Conservation (phyloP, 2,888 invertebrate genomes). For the Xylocampa areola region DNA sequence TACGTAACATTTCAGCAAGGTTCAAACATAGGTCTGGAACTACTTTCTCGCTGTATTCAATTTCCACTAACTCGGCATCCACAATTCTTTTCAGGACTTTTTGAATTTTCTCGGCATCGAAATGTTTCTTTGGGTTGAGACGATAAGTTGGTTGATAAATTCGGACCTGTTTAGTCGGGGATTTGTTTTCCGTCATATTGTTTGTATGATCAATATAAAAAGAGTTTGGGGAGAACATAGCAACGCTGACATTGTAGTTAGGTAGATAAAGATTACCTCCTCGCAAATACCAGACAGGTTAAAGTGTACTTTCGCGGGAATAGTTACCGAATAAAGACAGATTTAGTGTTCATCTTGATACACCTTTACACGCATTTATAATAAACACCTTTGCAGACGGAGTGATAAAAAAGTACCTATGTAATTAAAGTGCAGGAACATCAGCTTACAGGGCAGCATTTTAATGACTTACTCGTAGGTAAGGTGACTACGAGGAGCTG, state of each 20-base stretch:
- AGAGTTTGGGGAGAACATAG: constrained; percentile 1
- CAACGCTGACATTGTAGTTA: constrained; percentile 10
- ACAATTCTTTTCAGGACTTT: constrained; percentile 90
- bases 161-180: constrained; percentile 78
- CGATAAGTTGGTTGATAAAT: constrained; percentile 91
- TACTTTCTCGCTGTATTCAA: constrained; percentile 91
- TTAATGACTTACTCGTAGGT: no score
- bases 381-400: no score
- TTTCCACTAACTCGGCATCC: constrained; percentile 89
- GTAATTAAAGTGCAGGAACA: no score
- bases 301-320: no score
- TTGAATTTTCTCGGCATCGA: constrained; percentile 90
- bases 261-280: neutral
- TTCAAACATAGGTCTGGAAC: constrained; percentile 89
- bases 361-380: no score
- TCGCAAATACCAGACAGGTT: neutral
- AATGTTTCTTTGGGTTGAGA: constrained; percentile 90
- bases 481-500: no score
- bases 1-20: constrained; percentile 90
- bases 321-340: no score
- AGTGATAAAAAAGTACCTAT: no score
- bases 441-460: no score
- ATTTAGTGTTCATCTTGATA: no score
- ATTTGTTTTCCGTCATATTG: constrained; percentile 73
- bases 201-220: constrained; percentile 74